Percentiles rank a stretch among this genome's conserved stretches.
phyloP scores from a whole-genome alignment of 2,797 vertebrate genomes.

The Anisognathus igniventris region DNA sequence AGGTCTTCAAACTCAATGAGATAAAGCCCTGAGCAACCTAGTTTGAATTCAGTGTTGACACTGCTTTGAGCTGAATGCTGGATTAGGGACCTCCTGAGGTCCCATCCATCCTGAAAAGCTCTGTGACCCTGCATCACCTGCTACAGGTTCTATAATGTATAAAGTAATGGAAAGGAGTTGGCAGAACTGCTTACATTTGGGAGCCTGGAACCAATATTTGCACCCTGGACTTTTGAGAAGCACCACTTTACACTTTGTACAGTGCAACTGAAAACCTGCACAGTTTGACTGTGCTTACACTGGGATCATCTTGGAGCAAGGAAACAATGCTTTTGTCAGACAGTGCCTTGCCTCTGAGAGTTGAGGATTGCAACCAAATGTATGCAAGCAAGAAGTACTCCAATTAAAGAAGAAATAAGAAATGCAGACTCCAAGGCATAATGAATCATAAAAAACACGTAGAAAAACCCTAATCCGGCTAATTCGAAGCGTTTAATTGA shows the following conservation, averaged over 20 bases:
- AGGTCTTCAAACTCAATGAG: neutral
- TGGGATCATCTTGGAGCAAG: neutral
- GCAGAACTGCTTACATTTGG: neutral
- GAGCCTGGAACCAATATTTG: neutral
- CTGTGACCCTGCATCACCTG: accelerated
- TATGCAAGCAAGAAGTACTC: neutral
- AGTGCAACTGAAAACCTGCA: neutral
- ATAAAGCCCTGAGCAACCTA: neutral
- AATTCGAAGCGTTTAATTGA: neutral
- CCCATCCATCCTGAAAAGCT: neutral
- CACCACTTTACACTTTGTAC: neutral
- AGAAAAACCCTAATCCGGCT: neutral
- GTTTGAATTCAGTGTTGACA: neutral
- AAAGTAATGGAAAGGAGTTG: neutral
- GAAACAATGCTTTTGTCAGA: accelerated
- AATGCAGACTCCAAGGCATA: neutral
- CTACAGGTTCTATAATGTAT: neutral
- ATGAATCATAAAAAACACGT: neutral
- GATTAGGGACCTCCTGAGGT: neutral
- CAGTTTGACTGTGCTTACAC: neutral
- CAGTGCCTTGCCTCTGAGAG: neutral
- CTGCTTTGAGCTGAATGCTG: neutral
- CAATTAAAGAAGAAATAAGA: neutral
- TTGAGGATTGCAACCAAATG: neutral
- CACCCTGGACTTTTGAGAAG: neutral